Evolutionary conservation across 2,113 vertebrate genomes (phyloP), one percentile per base, ranked within the genome.

Genomic region (Megalops atlanticus): DNA sequence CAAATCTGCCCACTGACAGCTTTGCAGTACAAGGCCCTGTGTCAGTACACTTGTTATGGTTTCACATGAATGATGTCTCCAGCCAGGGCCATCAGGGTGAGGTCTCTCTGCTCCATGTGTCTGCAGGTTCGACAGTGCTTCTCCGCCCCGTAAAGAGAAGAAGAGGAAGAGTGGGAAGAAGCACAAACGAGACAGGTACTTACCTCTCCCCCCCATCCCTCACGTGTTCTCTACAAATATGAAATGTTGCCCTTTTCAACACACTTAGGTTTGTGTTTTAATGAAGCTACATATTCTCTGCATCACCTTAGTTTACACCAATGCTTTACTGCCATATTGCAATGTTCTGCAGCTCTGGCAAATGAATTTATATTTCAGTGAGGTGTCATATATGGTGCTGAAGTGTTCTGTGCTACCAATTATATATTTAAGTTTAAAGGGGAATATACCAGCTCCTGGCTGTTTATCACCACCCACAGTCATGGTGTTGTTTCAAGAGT

Each of bases 111-210:
- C 15, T 77, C 31, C 70, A 31, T 14, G 43, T 14, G 41, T n/a
- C 43, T 6, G 0, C 81, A 94, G 94, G 81, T 92, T 93, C 0
- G 94, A 93, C 85, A 95, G 95, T 82, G 89, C 93, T 35, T 95
- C 95, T 21, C 92, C 94, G 8, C 89, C 94, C 80, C 95, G 93
- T 84, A 94, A 94, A 85, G 94, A 94, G 83, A 94, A 90, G 87
- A 95, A 93, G 74, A 93, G 92, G 86, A 92, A 93, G 87, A 89
- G 88, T 43, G 87, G 89, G 85, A 94, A 94, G 90, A 96, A 94
- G 84, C 95, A 94, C 84, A 94, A 92, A 81, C 88, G 93, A 69
- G 93, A 94, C 90, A 95, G 95, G 95, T 95, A 93, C 47, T n/a
- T 73, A 70, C 15, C 40, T 40, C 24, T 11, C 7, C 33, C 43